Base-by-base conservation (phyloP, 2,113 vertebrate species). In the Salvelinus alpinus region DNA sequence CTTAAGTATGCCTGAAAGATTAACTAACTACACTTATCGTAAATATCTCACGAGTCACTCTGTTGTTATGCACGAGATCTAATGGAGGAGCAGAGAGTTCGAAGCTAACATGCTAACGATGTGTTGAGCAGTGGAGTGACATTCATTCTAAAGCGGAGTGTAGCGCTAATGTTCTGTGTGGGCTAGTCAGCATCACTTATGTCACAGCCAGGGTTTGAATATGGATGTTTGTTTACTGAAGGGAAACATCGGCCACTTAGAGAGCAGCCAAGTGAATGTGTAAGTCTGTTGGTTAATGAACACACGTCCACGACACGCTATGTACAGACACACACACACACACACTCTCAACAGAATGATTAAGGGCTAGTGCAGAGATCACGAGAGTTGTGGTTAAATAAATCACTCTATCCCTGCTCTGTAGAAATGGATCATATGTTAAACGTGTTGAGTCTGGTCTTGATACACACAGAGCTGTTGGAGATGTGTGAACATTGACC, bases 341-440 rank as follows among this genome's bases (percentile, higher is more conserved):
- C 66, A 66, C 38, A 75, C 78, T 69, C 65, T 4, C 70, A 54
- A 66, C 64, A 6, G 69, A 62, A 11, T 68, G 78, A 57, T 76
- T 71, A 74, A 44, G 75, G 75, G 64, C 74, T 77, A 70, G 48
- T 51, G 65, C 71, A 44, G 72, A 64, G 24, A 77, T 60, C n/a
- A 13, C 13, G 1, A 13, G 6, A 64, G 64, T 65, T 65, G 16
- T 7, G 11, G 64, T 16, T 65, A 24, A 65, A 24, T 65, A 29
- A 65, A 65, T 4, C 54, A 59, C 16, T 11, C 16, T 22, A 16
- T 62, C 20, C 14, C 14, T 0, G 54, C 4, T 57, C 54, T 13
- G n/a, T 65, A 64, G 54, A 12, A 64, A 27, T 34, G 8, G 38
- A 54, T 76, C 70, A 73, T 51, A 24, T 73, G 74, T 73, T 77